These are phyloP conservation scores for Drosophila rufa DNA, from an alignment of 1,140 invertebrate genomes.

Conservation along the genomic window DNA sequence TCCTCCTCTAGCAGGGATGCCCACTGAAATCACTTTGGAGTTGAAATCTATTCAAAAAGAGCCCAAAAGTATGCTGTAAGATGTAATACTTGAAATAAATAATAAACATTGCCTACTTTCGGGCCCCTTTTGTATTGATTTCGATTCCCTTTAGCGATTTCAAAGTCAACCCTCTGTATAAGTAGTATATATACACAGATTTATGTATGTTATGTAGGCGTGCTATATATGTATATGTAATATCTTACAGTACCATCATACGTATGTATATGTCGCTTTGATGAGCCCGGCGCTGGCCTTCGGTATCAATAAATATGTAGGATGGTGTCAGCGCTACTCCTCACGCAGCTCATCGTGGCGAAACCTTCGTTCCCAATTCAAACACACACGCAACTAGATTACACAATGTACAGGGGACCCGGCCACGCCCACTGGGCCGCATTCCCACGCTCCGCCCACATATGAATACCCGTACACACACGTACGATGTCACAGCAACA, in stretches of 20 bases:
- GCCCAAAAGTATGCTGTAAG: not conserved
- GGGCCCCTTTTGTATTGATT: slow-evolving; percentile 8
- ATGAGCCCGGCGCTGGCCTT: slow-evolving; percentile 33
- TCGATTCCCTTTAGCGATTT: not conserved
- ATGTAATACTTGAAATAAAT: not conserved
- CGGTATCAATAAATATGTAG: slow-evolving; percentile 39
- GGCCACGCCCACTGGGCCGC: slow-evolving; percentile 51
- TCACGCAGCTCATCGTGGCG: slow-evolving; percentile 22
- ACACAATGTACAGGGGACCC: slow-evolving; percentile 73
- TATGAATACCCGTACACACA: slow-evolving; percentile 5
- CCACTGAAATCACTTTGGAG: not conserved
- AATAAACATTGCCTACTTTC: not conserved
- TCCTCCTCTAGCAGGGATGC: slow-evolving; percentile 1
- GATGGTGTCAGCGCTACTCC: slow-evolving; percentile 5
- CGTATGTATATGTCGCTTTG: slow-evolving; percentile 30
- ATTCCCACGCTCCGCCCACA: slow-evolving; percentile 49
- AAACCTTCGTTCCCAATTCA: slow-evolving; percentile 17
- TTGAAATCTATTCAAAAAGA: not conserved
- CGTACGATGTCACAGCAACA: too few relatives aligned
- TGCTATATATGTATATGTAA: slow-evolving; percentile 31
- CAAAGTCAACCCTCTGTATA: not conserved
- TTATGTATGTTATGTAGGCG: slow-evolving; percentile 38
- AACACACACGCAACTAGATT: slow-evolving; percentile 65
- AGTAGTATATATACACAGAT: slow-evolving; percentile 51
- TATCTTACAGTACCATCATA: slow-evolving; percentile 24